phyloP scores from a whole-genome alignment of 2,888 invertebrate species.

The Ecliptopera silaceata region DNA sequence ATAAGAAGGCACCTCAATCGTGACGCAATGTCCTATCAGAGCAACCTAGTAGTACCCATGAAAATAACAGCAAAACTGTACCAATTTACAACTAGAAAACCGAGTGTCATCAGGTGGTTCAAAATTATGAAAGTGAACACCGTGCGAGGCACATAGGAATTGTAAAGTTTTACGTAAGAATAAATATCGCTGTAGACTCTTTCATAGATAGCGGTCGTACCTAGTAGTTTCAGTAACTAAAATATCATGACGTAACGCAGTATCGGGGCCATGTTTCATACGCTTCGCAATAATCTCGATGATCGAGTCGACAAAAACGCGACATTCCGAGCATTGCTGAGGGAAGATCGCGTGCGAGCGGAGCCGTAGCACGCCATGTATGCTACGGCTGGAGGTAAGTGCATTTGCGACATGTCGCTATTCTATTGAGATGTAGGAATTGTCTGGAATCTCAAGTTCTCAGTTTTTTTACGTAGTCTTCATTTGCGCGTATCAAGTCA shows the following conservation, averaged over 20 bases:
- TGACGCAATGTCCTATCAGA: slow-evolving; percentile 49
- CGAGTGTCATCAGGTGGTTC: neutral
- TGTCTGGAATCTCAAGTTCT: neutral
- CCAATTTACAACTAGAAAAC: too few relatives aligned
- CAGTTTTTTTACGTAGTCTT: neutral
- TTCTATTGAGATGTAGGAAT: slow-evolving; percentile 28
- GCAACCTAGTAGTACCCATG: slow-evolving; percentile 10
- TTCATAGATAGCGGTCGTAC: neutral
- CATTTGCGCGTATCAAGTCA: neutral
- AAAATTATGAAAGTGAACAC: neutral
- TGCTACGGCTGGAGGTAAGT: slow-evolving; percentile 30
- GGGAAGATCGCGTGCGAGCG: slow-evolving; percentile 60
- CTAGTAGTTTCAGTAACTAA: neutral
- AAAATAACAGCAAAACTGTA: neutral
- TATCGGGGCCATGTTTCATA: slow-evolving; percentile 49
- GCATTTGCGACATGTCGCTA: slow-evolving; percentile 33
- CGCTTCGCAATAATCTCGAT: slow-evolving; percentile 54
- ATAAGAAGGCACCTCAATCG: slow-evolving; percentile 25
- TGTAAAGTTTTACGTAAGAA: neutral
- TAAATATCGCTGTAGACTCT: neutral
- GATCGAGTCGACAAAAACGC: slow-evolving; percentile 53
- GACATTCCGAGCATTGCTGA: slow-evolving; percentile 57
- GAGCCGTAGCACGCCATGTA: slow-evolving; percentile 33
- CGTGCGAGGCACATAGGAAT: neutral
- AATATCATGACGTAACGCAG: slow-evolving; percentile 13